A percentile compares a stretch with the other conserved stretches of the same genome.
These are phyloP conservation scores for Neodiprion lecontei DNA, from an alignment of 1,140 invertebrate genomes.

Conservation along the genomic window DNA sequence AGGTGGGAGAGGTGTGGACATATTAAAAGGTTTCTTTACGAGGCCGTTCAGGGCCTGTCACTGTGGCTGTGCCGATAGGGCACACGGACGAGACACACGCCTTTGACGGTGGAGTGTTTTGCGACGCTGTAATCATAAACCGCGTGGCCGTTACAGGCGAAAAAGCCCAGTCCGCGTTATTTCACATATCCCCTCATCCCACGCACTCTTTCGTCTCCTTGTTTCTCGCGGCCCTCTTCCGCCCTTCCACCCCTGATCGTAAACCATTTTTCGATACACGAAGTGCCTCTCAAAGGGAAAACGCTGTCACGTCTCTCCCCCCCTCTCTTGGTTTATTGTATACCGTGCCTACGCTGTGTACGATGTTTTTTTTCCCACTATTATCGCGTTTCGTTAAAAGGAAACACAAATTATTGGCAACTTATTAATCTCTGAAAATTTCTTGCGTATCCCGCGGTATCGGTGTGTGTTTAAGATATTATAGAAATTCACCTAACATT, in stretches of 20 bases:
- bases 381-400: too few relatives aligned
- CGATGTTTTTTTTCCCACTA: too few relatives aligned
- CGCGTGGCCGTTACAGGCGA: not conserved
- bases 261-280: conserved; percentile 1
- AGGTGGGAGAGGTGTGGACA: not conserved
- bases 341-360: too few relatives aligned
- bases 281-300: not conserved
- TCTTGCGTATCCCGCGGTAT: too few relatives aligned
- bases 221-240: not conserved
- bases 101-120: not conserved
- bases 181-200: not conserved
- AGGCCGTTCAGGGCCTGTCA: not conserved
- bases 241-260: not conserved
- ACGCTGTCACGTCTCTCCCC: too few relatives aligned
- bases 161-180: conserved; percentile 6
- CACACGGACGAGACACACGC: not conserved
- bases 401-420: too few relatives aligned
- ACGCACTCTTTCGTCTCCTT: not conserved
- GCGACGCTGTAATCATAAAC: not conserved
- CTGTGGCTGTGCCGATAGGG: too few relatives aligned
- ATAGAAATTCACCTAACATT: too few relatives aligned
- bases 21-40: conserved; percentile 7
- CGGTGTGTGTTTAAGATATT: too few relatives aligned
- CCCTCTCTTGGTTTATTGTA: too few relatives aligned
- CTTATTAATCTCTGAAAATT: too few relatives aligned